These are phyloP conservation scores for Typhlichthys eigenmanni DNA, from an alignment of 2,797 vertebrate genomes.

Conservation along the genomic window DNA sequence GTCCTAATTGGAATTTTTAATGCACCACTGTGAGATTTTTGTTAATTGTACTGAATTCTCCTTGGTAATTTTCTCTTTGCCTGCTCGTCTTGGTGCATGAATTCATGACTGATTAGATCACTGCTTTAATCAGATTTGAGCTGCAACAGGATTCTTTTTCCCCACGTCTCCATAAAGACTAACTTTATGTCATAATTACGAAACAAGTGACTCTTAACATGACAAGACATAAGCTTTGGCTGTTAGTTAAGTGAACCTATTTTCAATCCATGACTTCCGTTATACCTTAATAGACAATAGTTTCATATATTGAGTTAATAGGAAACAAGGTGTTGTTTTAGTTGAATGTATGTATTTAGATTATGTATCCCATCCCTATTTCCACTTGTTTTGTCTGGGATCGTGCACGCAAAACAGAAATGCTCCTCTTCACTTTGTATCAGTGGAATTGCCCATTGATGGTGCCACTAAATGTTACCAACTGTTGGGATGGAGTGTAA, in stretches of 20 bases:
- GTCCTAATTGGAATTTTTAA: constrained; percentile 82
- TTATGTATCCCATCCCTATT: too few relatives aligned
- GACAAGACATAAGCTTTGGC: constrained; percentile 32
- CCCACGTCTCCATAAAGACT: constrained; percentile 64
- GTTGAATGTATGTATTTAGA: too few relatives aligned
- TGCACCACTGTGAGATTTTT: constrained; percentile 79
- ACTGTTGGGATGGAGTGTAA: neutral
- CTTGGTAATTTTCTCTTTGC: constrained; percentile 71
- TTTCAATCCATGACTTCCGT: neutral
- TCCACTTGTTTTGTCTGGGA: too few relatives aligned
- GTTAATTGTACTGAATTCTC: constrained; percentile 79
- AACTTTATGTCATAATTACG: constrained; percentile 51
- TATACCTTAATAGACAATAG: neutral
- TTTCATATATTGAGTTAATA: neutral
- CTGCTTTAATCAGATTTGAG: constrained; percentile 75
- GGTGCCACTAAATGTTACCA: neutral
- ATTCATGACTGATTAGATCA: constrained; percentile 79
- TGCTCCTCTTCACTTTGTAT: too few relatives aligned
- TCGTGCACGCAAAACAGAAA: too few relatives aligned
- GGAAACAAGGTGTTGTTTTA: neutral
- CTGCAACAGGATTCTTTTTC: constrained; percentile 63
- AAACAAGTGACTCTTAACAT: constrained; percentile 34
- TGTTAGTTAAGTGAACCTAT: neutral
- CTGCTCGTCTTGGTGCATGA: constrained; percentile 74
- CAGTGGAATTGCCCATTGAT: neutral